phyloP scores from a whole-genome alignment of 2,797 vertebrate species.

The Garrulus glandarius region DNA sequence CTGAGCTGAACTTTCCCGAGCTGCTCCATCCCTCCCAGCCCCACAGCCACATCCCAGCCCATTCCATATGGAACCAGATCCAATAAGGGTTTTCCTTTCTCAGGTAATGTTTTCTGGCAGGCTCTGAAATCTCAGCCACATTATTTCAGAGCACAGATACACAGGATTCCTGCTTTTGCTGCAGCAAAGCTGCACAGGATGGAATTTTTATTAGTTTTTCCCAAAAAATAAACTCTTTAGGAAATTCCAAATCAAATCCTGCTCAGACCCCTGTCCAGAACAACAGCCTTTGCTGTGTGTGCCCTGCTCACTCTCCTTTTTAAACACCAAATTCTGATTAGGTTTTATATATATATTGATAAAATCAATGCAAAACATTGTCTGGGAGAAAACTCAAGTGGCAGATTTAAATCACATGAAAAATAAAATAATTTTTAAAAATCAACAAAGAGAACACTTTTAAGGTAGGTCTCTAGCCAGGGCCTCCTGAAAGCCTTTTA shows the following conservation, averaged over 20 bases:
- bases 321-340: background rate
- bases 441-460: background rate
- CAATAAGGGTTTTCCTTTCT: background rate
- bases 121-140: background rate
- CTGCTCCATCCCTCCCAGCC: background rate
- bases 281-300: fast-evolving
- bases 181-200: background rate
- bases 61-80: background rate
- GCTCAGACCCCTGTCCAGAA: background rate
- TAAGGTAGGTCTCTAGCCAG: background rate
- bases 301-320: background rate
- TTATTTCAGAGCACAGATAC: background rate
- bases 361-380: background rate
- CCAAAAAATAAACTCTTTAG: background rate
- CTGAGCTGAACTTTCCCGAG: background rate
- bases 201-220: background rate
- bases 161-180: background rate
- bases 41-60: background rate
- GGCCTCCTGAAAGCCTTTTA: background rate
- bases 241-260: background rate
- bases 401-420: background rate
- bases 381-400: background rate
- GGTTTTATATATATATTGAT: background rate
- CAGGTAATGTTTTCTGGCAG: background rate
- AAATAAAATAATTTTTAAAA: background rate